phyloP scores from a whole-genome alignment of 2,888 invertebrate genomes.

The Hyposoter dolosus region DNA sequence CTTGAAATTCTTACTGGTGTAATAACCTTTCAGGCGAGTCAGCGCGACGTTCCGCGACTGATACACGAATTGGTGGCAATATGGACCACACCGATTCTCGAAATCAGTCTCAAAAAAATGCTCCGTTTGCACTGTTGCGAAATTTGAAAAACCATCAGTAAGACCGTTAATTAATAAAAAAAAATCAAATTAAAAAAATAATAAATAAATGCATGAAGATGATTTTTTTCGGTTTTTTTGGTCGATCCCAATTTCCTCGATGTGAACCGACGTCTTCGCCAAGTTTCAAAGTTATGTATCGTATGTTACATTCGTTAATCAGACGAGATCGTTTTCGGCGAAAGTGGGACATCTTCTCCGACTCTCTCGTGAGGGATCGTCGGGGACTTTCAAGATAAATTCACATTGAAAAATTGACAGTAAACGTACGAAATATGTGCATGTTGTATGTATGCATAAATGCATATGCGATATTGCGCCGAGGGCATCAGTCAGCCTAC shows the following conservation, averaged over 20 bases:
- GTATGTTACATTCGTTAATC: conserved; percentile 52
- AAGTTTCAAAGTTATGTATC: conserved; percentile 14
- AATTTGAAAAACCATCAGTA: neutral
- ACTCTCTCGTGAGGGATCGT: conserved; percentile 45
- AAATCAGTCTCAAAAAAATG: neutral
- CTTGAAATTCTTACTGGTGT: conserved; percentile 63
- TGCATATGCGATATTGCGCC: conserved; percentile 33
- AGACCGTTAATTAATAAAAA: neutral
- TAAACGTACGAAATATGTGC: conserved; percentile 13
- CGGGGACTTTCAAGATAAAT: conserved; percentile 57
- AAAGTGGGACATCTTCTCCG: conserved; percentile 64
- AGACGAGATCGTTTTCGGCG: conserved; percentile 61
- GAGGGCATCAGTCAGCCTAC: conserved; percentile 55
- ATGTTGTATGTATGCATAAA: neutral
- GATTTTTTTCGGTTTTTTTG: neutral
- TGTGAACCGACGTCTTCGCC: neutral
- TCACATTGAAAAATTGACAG: conserved; percentile 44
- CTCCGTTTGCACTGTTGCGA: neutral
- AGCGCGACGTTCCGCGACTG: conserved; percentile 49
- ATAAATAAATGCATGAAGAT: too few relatives aligned
- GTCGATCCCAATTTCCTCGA: neutral
- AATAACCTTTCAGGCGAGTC: conserved; percentile 63
- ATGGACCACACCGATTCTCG: conserved; percentile 12
- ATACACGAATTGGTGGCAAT: conserved; percentile 36
- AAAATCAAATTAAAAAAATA: too few relatives aligned